These are phyloP conservation scores for Brenthis daphne DNA, from an alignment of 2,888 invertebrate genomes.

Conservation along the genomic window DNA sequence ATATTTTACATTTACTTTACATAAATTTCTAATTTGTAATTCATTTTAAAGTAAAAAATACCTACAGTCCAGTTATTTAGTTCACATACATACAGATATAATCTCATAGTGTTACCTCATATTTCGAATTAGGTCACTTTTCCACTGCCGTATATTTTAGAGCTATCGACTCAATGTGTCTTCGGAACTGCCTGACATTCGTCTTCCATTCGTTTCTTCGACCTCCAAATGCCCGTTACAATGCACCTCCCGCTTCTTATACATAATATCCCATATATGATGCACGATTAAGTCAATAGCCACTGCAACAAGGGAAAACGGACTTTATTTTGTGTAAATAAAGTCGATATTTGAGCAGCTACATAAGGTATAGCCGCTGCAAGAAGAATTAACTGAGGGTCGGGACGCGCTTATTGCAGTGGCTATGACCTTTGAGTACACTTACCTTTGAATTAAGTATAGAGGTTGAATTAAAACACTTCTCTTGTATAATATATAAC, in stretches of 20 bases:
- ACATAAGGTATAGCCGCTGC: conserved; percentile 82
- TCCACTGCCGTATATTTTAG: conserved; percentile 8
- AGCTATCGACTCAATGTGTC: conserved; percentile 79
- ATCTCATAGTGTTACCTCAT: background rate
- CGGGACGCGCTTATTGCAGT: conserved; percentile 68
- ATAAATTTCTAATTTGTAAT: background rate
- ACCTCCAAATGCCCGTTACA: conserved; percentile 67
- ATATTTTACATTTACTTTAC: background rate
- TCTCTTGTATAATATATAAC: background rate
- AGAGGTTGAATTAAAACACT: background rate
- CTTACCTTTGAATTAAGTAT: conserved; percentile 51
- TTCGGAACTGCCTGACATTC: conserved; percentile 75
- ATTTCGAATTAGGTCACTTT: background rate
- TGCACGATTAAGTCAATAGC: conserved; percentile 99
- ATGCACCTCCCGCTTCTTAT: conserved; percentile 70
- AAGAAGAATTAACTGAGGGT: conserved; percentile 48
- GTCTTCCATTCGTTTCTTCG: conserved; percentile 59
- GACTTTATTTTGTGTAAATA: conserved; percentile 54
- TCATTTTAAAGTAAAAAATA: no score
- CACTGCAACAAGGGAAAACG: conserved; percentile 91
- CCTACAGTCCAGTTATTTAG: no score
- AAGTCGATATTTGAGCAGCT: conserved; percentile 57
- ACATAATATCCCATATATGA: conserved; percentile 98
- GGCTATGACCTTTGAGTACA: conserved; percentile 71
- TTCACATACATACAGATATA: no score